A percentile compares a stretch with the other conserved stretches of the same genome.
Evolutionary conservation across 2,888 invertebrate species (phyloP).

Genomic region (Griposia aprilina): DNA sequence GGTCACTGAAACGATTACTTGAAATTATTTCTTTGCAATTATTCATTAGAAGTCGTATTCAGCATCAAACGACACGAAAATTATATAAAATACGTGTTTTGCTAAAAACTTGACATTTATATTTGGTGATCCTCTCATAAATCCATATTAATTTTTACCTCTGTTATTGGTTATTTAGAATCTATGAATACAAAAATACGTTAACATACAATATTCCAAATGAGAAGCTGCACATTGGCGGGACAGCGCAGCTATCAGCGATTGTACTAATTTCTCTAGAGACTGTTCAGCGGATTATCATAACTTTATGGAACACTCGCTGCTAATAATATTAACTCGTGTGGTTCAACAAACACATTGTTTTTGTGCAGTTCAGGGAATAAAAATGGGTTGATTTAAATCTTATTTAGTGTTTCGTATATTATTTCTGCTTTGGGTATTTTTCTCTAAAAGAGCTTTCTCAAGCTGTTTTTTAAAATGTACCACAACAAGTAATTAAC

Average conservation of each 20-base stretch:
- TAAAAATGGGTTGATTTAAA: neutral
- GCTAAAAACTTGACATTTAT: too few species aligned
- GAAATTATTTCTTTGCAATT: neutral
- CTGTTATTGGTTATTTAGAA: neutral
- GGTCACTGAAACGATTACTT: neutral
- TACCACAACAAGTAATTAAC: too few species aligned
- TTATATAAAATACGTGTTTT: neutral
- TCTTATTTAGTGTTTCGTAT: neutral
- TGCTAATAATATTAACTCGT: slow-evolving; percentile 40
- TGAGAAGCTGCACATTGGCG: neutral
- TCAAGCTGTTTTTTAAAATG: too few species aligned
- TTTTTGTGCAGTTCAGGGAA: neutral
- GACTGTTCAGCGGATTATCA: slow-evolving; percentile 52
- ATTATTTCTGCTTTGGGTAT: neutral
- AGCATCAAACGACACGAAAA: neutral
- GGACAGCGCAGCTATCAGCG: slow-evolving; percentile 34
- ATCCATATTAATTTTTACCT: neutral
- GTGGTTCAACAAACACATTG: slow-evolving; percentile 18
- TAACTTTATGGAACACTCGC: slow-evolving; percentile 44
- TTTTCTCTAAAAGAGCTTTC: neutral
- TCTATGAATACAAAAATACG: neutral
- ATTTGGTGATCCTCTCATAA: neutral
- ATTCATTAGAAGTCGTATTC: neutral
- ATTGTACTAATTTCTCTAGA: slow-evolving; percentile 54
- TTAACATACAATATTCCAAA: neutral